Conservation (phyloP, 2,797 vertebrate genomes). For the Discoglossus pictus region DNA sequence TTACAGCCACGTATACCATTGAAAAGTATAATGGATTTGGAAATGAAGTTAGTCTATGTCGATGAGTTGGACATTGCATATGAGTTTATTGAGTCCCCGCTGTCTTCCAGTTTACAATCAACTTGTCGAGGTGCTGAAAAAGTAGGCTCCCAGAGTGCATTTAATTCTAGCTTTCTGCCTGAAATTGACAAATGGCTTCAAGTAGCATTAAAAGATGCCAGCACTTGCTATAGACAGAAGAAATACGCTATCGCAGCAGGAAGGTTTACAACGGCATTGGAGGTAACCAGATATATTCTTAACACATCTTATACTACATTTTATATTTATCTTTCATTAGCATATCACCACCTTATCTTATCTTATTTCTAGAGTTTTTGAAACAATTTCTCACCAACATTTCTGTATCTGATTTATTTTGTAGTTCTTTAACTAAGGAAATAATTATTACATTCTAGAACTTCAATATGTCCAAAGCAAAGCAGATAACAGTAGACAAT, state of each 20-base stretch:
- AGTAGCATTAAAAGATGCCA: slow-evolving; percentile 65
- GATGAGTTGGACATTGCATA: slow-evolving; percentile 67
- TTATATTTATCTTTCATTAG: too few relatives aligned
- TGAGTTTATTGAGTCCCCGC: slow-evolving; percentile 54
- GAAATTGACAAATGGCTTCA: slow-evolving; percentile 67
- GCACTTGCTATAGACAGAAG: slow-evolving; percentile 65
- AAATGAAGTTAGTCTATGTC: slow-evolving; percentile 66
- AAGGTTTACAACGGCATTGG: slow-evolving; percentile 62
- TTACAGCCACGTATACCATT: slow-evolving; percentile 55
- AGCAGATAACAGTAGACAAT: too few relatives aligned
- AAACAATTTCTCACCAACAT: too few relatives aligned
- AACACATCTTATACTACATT: background rate
- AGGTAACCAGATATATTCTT: slow-evolving; percentile 61
- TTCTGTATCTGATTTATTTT: too few relatives aligned
- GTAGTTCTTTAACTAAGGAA: too few relatives aligned
- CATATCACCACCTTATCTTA: too few relatives aligned
- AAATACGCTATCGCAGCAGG: slow-evolving; percentile 66
- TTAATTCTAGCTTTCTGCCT: slow-evolving; percentile 60
- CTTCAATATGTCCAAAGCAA: too few relatives aligned
- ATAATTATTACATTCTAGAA: too few relatives aligned
- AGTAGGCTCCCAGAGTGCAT: slow-evolving; percentile 46
- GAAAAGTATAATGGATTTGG: slow-evolving; percentile 63
- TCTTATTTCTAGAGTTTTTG: too few relatives aligned
- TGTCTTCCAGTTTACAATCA: slow-evolving; percentile 45
- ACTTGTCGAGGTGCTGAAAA: slow-evolving; percentile 46